A percentile compares a stretch with the other conserved stretches of the same genome.
Conservation (phyloP, 2,113 vertebrate genomes). For the Colossoma macropomum region DNA sequence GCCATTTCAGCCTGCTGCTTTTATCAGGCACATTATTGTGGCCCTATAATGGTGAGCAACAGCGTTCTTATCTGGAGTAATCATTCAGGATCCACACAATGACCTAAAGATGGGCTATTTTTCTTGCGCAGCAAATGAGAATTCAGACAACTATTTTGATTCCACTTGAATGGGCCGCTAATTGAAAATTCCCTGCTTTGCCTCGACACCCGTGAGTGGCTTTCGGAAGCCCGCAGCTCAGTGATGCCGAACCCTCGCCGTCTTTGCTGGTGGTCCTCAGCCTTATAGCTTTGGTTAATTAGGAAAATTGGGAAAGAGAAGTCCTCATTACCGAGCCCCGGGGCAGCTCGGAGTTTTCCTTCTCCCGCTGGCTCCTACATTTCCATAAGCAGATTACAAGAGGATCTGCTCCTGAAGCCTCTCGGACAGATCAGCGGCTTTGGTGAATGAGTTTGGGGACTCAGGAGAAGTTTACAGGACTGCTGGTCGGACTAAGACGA, state of each 20-base stretch:
- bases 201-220: slow-evolving; percentile 60
- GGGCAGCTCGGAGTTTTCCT: slow-evolving; percentile 63
- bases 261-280: slow-evolving; percentile 82
- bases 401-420: slow-evolving; percentile 80
- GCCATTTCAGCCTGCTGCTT: neutral
- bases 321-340: slow-evolving; percentile 78
- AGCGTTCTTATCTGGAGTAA: neutral
- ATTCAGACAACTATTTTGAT: neutral
- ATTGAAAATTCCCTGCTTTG: slow-evolving; percentile 56
- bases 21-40: neutral
- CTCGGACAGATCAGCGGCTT: slow-evolving; percentile 71
- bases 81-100: neutral
- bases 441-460: slow-evolving; percentile 70
- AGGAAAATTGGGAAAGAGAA: slow-evolving; percentile 80
- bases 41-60: neutral
- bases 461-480: slow-evolving; percentile 73
- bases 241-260: slow-evolving; percentile 61
- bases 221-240: slow-evolving; percentile 61
- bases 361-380: slow-evolving; percentile 69
- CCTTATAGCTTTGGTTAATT: slow-evolving; percentile 79
- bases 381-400: slow-evolving; percentile 85
- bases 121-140: neutral
- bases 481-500: slow-evolving; percentile 31
- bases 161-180: slow-evolving; percentile 50
- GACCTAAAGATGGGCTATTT: neutral